Evolutionary conservation across 2,113 vertebrate species (phyloP), one percentile per base, ranked within the genome.

Genomic region (Leptobrachium ailaonicum): DNA sequence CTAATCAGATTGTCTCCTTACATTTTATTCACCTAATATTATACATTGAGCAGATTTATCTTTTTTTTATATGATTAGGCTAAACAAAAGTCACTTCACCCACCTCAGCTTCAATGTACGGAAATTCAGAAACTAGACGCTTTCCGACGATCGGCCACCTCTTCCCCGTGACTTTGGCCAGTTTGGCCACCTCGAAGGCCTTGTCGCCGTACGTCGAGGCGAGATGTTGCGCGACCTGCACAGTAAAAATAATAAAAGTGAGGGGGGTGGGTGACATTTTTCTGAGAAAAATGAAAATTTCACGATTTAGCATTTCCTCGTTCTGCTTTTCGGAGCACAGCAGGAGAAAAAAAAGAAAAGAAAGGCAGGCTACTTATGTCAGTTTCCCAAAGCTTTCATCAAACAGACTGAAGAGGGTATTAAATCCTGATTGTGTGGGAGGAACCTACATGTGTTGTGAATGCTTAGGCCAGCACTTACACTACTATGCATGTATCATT

Each of bases 31-130:
- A 32, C 20, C 20, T 32, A 32, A 32, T 32, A 32, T 32, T 32
- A 32, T 32, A 32, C 20, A 32, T 32, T 32, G 20, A 32, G 20
- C 20, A 32, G 20, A 32, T 32, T 32, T 32, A 32, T 32, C 20
- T 32, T 32, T 32, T 1, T 1, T 32, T 1, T 32, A 32, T 32
- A 32, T 32, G 20, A 8, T 50, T 50, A 50, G 1, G 47, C 8
- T 8, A 8, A 50, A 50, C 8, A 8, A 50, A 32, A 60, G 13
- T 4, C 56, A 60, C 41, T 66, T 58, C 63, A 85, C 88, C 0
- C 88, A 99, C 98, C 96, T 99, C 97, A 11, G 95, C 92, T 88
- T 99, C 98, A 1, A 99, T 99, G 83, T 99, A 99, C 0, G 97
- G 97, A 77, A 99, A 99, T 75, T 99, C 98, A 0, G 97, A 98